phyloP scores from a whole-genome alignment of 2,797 vertebrate genomes.

The Apogon hyalosoma region DNA sequence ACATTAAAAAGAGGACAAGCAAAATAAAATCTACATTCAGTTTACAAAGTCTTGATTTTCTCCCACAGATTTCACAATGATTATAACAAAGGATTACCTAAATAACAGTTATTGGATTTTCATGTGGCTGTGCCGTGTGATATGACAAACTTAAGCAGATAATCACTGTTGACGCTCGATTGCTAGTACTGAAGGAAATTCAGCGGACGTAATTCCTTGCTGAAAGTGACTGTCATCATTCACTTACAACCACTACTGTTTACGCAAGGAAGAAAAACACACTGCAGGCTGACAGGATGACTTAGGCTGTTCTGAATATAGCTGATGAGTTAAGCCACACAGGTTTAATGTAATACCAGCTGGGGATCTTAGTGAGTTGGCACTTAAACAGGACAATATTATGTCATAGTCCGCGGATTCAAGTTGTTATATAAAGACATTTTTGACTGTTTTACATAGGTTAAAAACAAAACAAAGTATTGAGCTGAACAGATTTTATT shows the following conservation, averaged over 20 bases:
- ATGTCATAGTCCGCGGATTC: conserved; percentile 2
- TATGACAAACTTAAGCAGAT: conserved; percentile 39
- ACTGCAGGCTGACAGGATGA: conserved; percentile 52
- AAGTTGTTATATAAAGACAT: neutral
- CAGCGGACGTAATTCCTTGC: conserved; percentile 46
- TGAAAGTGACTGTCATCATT: conserved; percentile 75
- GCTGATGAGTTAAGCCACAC: conserved; percentile 28
- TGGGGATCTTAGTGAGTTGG: neutral
- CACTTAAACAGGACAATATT: neutral
- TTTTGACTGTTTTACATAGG: neutral
- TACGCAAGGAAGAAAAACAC: conserved; percentile 60
- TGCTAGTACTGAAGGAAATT: conserved; percentile 33
- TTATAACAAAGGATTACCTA: conserved; percentile 43
- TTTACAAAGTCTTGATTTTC: conserved; percentile 1
- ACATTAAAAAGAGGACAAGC: conserved; percentile 1
- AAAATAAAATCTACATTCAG: neutral
- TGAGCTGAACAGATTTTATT: conserved; percentile 17
- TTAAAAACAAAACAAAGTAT: conserved; percentile 15
- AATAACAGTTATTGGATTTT: conserved; percentile 54
- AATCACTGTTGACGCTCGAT: conserved; percentile 35
- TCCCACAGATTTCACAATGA: conserved; percentile 9
- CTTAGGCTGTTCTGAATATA: conserved; percentile 36
- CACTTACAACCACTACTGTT: conserved; percentile 58
- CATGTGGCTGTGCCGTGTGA: conserved; percentile 20
- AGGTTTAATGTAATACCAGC: conserved; percentile 2